These are phyloP conservation scores for Epistrophe eligans DNA, from an alignment of 2,888 invertebrate genomes.

Conservation along the genomic window DNA sequence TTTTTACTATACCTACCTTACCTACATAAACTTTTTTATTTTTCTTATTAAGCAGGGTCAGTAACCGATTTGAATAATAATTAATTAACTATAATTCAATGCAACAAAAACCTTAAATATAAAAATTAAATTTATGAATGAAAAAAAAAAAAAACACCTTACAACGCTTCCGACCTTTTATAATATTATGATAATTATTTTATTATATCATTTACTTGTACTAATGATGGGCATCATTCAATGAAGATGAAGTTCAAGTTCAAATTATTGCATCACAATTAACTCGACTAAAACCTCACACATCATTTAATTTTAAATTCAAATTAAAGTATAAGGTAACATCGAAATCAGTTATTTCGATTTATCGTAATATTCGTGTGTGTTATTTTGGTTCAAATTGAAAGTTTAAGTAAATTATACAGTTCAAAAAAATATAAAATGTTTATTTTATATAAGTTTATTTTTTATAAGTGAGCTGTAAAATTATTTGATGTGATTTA, in stretches of 20 bases:
- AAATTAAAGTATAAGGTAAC: constrained; percentile 39
- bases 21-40: not conserved
- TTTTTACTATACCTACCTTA: not conserved
- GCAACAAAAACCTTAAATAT: not conserved
- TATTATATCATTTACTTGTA: not conserved
- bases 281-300: not conserved
- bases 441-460: no score
- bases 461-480: not conserved
- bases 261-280: constrained; percentile 8
- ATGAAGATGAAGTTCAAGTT: constrained; percentile 61
- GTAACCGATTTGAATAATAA: constrained; percentile 37
- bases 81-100: constrained; percentile 8
- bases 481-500: not conserved
- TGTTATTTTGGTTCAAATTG: not conserved
- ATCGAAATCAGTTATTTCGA: constrained; percentile 11
- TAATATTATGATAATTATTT: constrained; percentile 13
- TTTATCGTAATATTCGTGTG: not conserved
- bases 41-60: constrained; percentile 20
- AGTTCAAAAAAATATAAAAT: no score
- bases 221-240: not conserved
- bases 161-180: not conserved
- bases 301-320: constrained; percentile 40
- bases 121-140: constrained; percentile 5
- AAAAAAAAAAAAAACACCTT: constrained; percentile 21
- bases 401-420: not conserved